Base-by-base conservation (phyloP, 64 coral and sea anemone genomes). In the Dendronephthya gigantea region DNA sequence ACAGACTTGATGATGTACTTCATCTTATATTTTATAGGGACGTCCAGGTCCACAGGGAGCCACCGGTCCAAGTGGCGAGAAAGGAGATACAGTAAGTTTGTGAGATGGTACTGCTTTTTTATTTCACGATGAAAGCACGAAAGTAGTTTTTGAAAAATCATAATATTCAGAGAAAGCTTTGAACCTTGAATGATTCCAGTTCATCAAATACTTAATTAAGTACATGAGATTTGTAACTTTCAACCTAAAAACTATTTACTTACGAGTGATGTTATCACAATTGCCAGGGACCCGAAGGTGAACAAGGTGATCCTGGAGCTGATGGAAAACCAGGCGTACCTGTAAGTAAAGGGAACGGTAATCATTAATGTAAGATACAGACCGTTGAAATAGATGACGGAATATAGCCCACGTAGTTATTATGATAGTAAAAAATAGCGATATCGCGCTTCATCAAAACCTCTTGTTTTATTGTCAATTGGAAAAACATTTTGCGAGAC, bases 251-350 rank as follows among this genome's bases (percentile, higher is more conserved):
- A 62, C 55, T 27, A 62, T n/a, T 6, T 27, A 27, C 16, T 62
- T 27, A n/a, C 25, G 25, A 62, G 55, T 27, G 19, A 19, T n/a
- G 6, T 5, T 62, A n/a, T 62, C 25, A 17, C 16, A 15, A 36
- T 34, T 37, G 19, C 15, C 37, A 90, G 88, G 88, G 88, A 69
- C 83, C 83, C 29, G 88, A 90, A 40, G 88, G 88, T 36, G 82
- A 19, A 27, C 83, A 84, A 27, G 88, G 88, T 2, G 88, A 90
- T 16, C 19, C 88, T 9, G 88, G 88, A 51, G 9, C 82, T 12
- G 88, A 90, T 4, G 88, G 88, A 41, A 85, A 90, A 81, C n/a
- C 33, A 81, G 88, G 88, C 76, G 59, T 58, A 85, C 39, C 40
- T 41, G 88, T 90, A 81, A 39, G 88, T 81, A 35, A 32, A 90